A percentile compares a stretch with the other conserved stretches of the same genome.
These are phyloP conservation scores for Anthonomus grandis DNA, from an alignment of 1,140 invertebrate species.

Conservation along the genomic window DNA sequence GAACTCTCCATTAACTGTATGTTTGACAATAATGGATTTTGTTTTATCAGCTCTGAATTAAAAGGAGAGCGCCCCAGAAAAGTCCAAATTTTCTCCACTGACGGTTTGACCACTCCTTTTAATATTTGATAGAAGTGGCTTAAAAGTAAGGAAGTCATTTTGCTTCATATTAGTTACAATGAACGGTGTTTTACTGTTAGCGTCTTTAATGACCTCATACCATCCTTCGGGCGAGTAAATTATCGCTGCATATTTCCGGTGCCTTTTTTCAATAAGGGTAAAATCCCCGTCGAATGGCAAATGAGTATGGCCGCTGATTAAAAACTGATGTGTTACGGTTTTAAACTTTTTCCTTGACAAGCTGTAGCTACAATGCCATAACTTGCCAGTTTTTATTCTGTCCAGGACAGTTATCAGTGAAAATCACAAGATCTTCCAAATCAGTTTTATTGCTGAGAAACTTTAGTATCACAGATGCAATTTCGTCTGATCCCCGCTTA, in stretches of 20 bases:
- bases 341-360: conserved; percentile 6
- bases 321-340: not conserved
- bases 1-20: not conserved
- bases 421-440: conserved; percentile 18
- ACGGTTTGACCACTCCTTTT: not conserved
- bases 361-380: conserved; percentile 12
- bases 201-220: not conserved
- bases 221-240: conserved; percentile 6
- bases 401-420: conserved; percentile 27
- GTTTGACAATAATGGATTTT: conserved; percentile 16
- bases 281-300: conserved; percentile 4
- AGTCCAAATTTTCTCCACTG: not conserved
- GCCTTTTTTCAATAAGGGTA: not conserved
- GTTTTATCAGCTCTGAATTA: conserved; percentile 4
- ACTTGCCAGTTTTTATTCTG: conserved; percentile 29
- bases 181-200: conserved; percentile 8
- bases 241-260: not conserved
- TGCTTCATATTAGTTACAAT: conserved; percentile 4
- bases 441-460: conserved; percentile 13
- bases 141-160: not conserved
- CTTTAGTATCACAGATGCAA: conserved; percentile 12
- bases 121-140: not conserved
- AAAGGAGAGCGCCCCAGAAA: conserved; percentile 6
- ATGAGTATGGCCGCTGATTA: not conserved
- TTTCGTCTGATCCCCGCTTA: conserved; percentile 18